Conservation (phyloP, 2,113 vertebrate genomes). For the Nerophis ophidion region DNA sequence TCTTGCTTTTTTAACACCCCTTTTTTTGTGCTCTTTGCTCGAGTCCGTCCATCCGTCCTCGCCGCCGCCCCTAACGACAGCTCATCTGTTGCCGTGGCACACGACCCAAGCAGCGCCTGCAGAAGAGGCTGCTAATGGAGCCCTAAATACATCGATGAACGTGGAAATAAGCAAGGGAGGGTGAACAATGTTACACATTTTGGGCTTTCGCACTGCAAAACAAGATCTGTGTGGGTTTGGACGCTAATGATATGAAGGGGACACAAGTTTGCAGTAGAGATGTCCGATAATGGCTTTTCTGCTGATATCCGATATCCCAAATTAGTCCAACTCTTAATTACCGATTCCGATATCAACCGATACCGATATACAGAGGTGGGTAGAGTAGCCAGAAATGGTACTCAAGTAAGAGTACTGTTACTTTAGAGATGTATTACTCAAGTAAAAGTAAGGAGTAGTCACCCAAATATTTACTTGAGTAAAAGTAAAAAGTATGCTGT, state of each 20-base stretch:
- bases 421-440: too few relatives aligned
- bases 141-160: constrained; percentile 51
- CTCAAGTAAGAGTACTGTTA: too few relatives aligned
- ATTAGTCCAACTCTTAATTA: too few relatives aligned
- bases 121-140: constrained; percentile 2
- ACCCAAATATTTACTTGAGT: too few relatives aligned
- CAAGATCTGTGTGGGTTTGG: not conserved
- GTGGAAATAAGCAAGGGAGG: constrained; percentile 43
- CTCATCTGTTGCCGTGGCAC: not conserved
- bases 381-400: too few relatives aligned
- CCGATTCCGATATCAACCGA: too few relatives aligned
- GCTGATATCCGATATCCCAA: too few relatives aligned
- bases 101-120: not conserved
- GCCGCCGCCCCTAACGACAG: not conserved
- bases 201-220: constrained; percentile 26
- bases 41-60: constrained; percentile 16
- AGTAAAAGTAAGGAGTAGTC: too few relatives aligned
- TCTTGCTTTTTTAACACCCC: constrained; percentile 16
- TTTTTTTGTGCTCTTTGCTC: constrained; percentile 28
- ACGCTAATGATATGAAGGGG: too few relatives aligned
- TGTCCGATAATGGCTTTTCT: too few relatives aligned
- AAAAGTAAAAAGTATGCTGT: too few relatives aligned
- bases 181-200: constrained; percentile 57
- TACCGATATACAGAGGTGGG: too few relatives aligned
- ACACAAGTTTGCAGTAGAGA: not conserved